Conservation (phyloP, 2,113 vertebrate genomes). For the Siniperca knerii region DNA sequence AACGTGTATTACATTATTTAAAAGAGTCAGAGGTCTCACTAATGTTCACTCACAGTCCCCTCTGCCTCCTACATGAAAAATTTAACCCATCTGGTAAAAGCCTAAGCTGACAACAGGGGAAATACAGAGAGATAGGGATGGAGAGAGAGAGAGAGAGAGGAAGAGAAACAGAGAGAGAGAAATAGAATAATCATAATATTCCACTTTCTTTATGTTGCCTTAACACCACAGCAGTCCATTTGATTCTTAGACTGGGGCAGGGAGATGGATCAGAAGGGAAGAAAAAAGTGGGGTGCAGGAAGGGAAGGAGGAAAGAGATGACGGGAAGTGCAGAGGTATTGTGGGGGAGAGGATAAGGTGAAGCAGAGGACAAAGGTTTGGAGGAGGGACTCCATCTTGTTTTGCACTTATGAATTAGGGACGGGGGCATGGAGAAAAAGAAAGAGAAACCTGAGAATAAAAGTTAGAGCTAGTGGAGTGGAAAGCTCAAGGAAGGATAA, state of each 20-base stretch:
- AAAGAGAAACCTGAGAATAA: slow-evolving; percentile 71
- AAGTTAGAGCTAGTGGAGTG: slow-evolving; percentile 67
- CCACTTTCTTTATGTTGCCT: neutral
- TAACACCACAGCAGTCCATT: neutral
- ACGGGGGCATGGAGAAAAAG: slow-evolving; percentile 63
- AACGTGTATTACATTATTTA: slow-evolving; percentile 25
- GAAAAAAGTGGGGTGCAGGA: neutral
- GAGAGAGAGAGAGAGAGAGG: neutral
- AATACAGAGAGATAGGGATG: neutral
- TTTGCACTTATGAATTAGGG: slow-evolving; percentile 73
- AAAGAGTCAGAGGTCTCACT: slow-evolving; percentile 18
- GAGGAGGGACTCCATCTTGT: slow-evolving; percentile 52
- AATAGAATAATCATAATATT: neutral
- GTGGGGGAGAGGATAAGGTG: neutral
- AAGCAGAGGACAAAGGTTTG: slow-evolving; percentile 34
- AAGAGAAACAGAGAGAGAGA: neutral
- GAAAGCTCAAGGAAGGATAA: slow-evolving; percentile 68
- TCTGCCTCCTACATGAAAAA: slow-evolving; percentile 77
- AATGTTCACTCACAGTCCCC: slow-evolving; percentile 53
- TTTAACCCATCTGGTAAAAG: slow-evolving; percentile 75
- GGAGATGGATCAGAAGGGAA: neutral
- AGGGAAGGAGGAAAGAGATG: neutral
- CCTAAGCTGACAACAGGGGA: slow-evolving; percentile 44
- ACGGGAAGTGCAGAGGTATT: neutral
- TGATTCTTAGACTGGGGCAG: neutral